phyloP scores from a whole-genome alignment of 2,888 invertebrate species.

The Eumacrocentrus americanus region DNA sequence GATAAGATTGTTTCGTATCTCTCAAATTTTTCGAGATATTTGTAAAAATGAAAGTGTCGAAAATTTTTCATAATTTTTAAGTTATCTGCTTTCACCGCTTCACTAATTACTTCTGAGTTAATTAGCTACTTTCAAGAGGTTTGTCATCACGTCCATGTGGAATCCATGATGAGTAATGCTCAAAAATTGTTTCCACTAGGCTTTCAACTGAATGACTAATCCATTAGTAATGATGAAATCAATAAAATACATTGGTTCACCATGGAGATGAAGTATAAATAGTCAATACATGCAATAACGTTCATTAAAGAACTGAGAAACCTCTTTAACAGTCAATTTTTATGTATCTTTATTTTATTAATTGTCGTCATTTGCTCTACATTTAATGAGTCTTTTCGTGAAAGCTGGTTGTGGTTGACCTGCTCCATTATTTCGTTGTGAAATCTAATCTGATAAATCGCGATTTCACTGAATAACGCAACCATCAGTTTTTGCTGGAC shows the following conservation, averaged over 20 bases:
- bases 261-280: no score
- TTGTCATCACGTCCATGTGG: no score
- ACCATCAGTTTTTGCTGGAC: not conserved
- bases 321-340: not conserved
- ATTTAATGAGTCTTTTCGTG: no score
- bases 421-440: not conserved
- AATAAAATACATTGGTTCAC: no score
- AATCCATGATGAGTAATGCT: no score
- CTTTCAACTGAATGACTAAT: no score
- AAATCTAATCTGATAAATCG: not conserved
- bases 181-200: no score
- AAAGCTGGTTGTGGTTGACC: no score
- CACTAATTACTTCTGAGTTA: no score
- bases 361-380: not conserved
- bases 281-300: not conserved
- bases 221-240: no score
- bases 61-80: not conserved
- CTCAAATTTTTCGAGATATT: not conserved
- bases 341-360: not conserved
- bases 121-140: no score
- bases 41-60: not conserved
- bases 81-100: not conserved
- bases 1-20: no score
- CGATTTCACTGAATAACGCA: constrained; percentile 3
- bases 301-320: not conserved